Base-by-base conservation (phyloP, 2,797 vertebrate species). In the Buceros bicornis region DNA sequence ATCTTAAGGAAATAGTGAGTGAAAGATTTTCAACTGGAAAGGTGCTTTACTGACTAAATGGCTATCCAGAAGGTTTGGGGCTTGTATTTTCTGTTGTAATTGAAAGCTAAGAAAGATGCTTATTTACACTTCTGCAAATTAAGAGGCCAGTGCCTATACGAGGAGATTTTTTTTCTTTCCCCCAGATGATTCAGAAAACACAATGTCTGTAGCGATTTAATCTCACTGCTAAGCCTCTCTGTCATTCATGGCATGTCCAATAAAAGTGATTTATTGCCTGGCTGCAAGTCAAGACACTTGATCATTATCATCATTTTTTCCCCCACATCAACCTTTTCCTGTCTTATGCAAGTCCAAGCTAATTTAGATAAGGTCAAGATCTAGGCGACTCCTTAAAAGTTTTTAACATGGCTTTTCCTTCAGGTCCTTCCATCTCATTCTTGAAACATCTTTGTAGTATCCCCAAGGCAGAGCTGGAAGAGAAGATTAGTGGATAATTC, bases 401-500 rank as follows among this genome's bases (percentile, higher is more conserved):
- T 83, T 96, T 95, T 93, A 96, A 65, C 40, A 24, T 35, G 70
- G 61, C 85, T 96, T 84, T 93, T 83, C 42, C 37, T 96, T 95
- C 77, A 72, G 22, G 47, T 91, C 40, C 35, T 89, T 96, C 94
- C 53, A 86, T 84, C 71, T 95, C 88, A 43, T 66, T 95, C 82
- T 96, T 94, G 73, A 91, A 97, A 80, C 70, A 81, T 90, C 85
- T 93, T 94, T 96, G 80, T 91, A 82, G 40, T 86, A 93, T 97
- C 61, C 82, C 54, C 73, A 90, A 96, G 93, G 86, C 96, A 94
- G 82, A 48, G 70, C 51, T 87, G 97, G 61, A 87, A 95, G 67
- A 96, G 95, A 95, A 96, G 70, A 74, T 96, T 97, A 94, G 95
- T 91, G 88, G 91, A 94, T 97, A 91, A 98, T 94, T 96, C 96